Evolutionary conservation across 2,888 invertebrate genomes (phyloP).

Genomic region (Amblyjoppa fuscipennis): DNA sequence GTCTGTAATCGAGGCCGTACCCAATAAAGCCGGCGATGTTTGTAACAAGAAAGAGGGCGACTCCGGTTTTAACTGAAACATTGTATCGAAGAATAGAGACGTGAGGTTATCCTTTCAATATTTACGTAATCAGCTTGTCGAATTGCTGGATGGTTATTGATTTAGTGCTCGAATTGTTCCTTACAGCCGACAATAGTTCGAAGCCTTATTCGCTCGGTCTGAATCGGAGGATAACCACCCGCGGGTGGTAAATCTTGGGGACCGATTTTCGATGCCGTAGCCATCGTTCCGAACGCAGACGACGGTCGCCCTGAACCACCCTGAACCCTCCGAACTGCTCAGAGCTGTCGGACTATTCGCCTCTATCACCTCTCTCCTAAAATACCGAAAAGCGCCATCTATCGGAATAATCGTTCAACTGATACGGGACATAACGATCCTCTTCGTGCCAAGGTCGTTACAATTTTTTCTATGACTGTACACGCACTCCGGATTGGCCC

Average conservation of each 20-base stretch:
- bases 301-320: not conserved
- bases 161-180: not conserved
- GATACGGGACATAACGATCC: no score
- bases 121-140: conserved; percentile 55
- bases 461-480: no score
- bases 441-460: no score
- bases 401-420: no score
- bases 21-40: conserved; percentile 86
- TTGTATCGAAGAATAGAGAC: not conserved
- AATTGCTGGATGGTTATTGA: not conserved
- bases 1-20: conserved; percentile 81
- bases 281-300: conserved; percentile 75
- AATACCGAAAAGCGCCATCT: no score
- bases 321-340: no score
- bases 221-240: conserved; percentile 95
- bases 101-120: conserved; percentile 57
- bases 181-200: conserved; percentile 75
- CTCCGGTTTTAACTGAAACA: conserved; percentile 49
- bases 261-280: conserved; percentile 83
- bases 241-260: conserved; percentile 96
- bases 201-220: conserved; percentile 88
- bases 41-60: conserved; percentile 79
- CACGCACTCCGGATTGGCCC: no score
- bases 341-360: no score
- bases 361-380: no score